Evolutionary conservation across 2,113 vertebrate genomes (phyloP).

Genomic region (Probosciger aterrimus): DNA sequence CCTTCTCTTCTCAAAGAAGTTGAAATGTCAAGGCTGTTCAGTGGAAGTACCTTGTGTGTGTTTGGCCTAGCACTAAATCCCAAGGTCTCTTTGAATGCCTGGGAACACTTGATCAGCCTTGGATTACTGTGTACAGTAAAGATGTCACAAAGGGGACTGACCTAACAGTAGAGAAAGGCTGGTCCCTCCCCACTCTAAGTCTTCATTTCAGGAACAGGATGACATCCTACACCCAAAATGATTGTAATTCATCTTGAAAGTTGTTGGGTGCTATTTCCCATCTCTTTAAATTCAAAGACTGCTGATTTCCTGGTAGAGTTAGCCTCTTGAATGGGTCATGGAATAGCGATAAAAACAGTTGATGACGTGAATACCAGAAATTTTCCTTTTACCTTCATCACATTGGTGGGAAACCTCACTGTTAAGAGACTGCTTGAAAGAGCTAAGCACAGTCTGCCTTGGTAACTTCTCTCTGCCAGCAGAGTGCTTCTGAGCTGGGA

Average conservation of each 20-base stretch:
- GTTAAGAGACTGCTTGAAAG: background rate
- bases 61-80: background rate
- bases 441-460: background rate
- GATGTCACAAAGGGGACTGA: background rate
- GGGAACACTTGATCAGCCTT: background rate
- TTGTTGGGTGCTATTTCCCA: conserved; percentile 54
- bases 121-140: background rate
- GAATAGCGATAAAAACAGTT: conserved; percentile 11
- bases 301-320: conserved; percentile 51
- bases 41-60: background rate
- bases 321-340: background rate
- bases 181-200: background rate
- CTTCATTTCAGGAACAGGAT: conserved; percentile 32
- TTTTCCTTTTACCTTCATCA: background rate
- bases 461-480: background rate
- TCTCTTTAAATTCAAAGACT: conserved; percentile 20
- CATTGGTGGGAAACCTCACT: background rate
- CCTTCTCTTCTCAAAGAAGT: background rate
- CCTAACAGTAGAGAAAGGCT: background rate
- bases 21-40: conserved; percentile 32
- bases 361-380: background rate
- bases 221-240: conserved; percentile 24
- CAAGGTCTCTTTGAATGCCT: conserved; percentile 7
- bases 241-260: conserved; percentile 1
- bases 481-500: background rate